A percentile compares a stretch with the other conserved stretches of the same genome.
Conservation (phyloP, 1,140 invertebrate genomes). For the Mycetomoellerius zeteki region DNA sequence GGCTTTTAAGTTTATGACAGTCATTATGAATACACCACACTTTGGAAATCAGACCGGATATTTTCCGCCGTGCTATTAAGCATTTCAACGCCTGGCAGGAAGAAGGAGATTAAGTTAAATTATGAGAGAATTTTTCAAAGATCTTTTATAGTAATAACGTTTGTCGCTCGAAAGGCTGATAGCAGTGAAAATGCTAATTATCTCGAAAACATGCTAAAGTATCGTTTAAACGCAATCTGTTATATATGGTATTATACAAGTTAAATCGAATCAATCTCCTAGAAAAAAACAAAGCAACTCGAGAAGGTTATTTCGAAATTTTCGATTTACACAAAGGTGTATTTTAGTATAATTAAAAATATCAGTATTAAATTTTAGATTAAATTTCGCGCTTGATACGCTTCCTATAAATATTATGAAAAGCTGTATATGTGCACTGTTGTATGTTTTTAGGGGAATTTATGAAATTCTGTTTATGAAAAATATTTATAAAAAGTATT, state of each 20-base stretch:
- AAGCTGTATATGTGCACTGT: no score
- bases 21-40: constrained; percentile 25
- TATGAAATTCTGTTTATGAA: no score
- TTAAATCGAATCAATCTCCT: constrained; percentile 3
- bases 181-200: constrained; percentile 16
- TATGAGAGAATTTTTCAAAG: constrained; percentile 12
- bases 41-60: constrained; percentile 37
- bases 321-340: neutral
- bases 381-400: neutral
- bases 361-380: neutral
- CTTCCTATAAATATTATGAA: neutral
- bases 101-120: constrained; percentile 7
- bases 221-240: constrained; percentile 12
- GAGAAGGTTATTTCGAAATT: neutral
- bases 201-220: neutral
- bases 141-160: constrained; percentile 3
- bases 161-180: neutral
- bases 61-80: constrained; percentile 14
- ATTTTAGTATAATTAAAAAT: neutral
- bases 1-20: constrained; percentile 44
- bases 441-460: no score
- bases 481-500: no score
- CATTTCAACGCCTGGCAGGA: constrained; percentile 14
- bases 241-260: neutral
- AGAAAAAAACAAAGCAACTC: neutral